Evolutionary conservation across 2,888 invertebrate genomes (phyloP).

Genomic region (Parasteatoda lunata): DNA sequence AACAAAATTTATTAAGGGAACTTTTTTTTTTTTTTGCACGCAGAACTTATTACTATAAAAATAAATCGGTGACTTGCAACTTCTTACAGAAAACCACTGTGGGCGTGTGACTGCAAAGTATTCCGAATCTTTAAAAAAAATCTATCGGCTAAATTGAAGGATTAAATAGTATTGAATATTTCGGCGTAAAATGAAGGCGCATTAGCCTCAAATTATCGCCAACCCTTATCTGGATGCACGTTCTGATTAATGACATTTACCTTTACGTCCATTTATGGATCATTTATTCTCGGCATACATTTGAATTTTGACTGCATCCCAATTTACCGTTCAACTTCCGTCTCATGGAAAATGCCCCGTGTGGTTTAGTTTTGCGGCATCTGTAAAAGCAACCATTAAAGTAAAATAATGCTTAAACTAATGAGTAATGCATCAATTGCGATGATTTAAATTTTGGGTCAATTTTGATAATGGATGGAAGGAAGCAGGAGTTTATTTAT

Average conservation of each 20-base stretch:
- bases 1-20: no score
- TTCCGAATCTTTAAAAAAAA: no score
- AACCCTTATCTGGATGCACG: constrained; percentile 3
- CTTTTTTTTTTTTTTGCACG: no score
- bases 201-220: constrained; percentile 6
- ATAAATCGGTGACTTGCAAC: no score
- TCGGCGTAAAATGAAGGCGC: background rate
- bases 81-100: no score
- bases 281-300: constrained; percentile 20
- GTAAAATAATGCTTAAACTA: constrained; percentile 25
- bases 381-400: constrained; percentile 10
- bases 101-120: no score
- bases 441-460: constrained; percentile 13
- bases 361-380: background rate
- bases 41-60: no score
- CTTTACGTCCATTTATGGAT: background rate
- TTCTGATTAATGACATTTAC: constrained; percentile 23
- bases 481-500: background rate
- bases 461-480: constrained; percentile 27
- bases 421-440: constrained; percentile 13
- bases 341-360: background rate
- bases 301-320: constrained; percentile 7
- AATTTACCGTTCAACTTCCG: background rate
- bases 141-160: background rate
- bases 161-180: background rate